Evolutionary conservation across 2,797 vertebrate genomes (phyloP).

Genomic region (Phoebastria nigripes): DNA sequence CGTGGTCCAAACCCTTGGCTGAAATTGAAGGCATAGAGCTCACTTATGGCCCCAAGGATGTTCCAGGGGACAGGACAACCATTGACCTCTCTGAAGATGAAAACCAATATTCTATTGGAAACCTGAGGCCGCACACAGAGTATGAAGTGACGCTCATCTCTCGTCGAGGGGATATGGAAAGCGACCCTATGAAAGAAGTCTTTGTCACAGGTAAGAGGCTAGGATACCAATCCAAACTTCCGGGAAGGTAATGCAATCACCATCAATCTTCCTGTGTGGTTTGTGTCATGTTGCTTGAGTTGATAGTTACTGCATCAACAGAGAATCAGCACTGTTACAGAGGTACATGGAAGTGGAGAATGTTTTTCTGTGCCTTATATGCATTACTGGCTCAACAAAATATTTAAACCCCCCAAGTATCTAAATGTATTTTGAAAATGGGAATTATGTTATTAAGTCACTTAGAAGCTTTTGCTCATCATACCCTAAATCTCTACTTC

Average conservation of each 20-base stretch:
- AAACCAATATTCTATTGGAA: constrained; percentile 88
- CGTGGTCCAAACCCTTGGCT: constrained; percentile 91
- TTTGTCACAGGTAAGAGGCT: constrained; percentile 87
- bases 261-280: background rate
- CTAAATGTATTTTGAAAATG: background rate
- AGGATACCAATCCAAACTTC: background rate
- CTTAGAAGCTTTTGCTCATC: background rate
- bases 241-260: background rate
- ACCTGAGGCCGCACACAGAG: constrained; percentile 87
- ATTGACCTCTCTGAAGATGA: constrained; percentile 86
- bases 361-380: background rate
- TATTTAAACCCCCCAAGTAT: background rate
- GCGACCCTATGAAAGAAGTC: constrained; percentile 81
- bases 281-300: background rate
- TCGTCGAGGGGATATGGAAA: constrained; percentile 79
- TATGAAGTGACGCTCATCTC: constrained; percentile 89
- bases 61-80: constrained; percentile 78
- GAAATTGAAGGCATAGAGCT: constrained; percentile 85
- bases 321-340: background rate
- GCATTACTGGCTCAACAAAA: background rate
- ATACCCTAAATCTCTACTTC: background rate
- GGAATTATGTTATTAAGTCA: background rate
- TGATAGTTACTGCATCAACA: background rate
- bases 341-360: background rate
- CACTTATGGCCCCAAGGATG: constrained; percentile 81